Evolutionary conservation across 2,113 vertebrate species (phyloP).

Genomic region (Podiceps cristatus): DNA sequence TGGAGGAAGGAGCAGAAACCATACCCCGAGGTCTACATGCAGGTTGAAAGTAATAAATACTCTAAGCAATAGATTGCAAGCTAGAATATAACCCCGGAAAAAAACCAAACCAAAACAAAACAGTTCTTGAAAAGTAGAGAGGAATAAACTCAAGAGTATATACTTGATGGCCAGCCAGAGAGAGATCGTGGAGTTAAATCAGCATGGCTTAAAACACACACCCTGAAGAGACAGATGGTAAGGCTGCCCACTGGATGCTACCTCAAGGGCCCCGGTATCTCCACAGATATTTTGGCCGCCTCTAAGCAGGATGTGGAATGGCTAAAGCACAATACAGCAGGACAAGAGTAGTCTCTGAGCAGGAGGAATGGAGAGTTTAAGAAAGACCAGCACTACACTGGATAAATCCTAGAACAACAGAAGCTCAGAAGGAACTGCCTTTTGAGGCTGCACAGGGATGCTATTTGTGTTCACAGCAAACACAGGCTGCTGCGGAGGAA

Average conservation of each 20-base stretch:
- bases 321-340: not conserved
- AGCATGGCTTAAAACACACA: not conserved
- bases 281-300: not conserved
- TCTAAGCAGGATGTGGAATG: not conserved
- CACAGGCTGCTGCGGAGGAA: not conserved
- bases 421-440: not conserved
- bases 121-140: not conserved
- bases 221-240: not conserved
- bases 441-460: not conserved
- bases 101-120: not conserved
- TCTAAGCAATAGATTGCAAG: not conserved
- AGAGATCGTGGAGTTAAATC: not conserved
- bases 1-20: not conserved
- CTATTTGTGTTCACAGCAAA: not conserved
- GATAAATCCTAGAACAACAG: not conserved
- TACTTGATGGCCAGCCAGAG: not conserved
- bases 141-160: not conserved
- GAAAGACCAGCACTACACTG: not conserved
- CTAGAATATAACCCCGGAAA: not conserved
- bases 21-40: not conserved
- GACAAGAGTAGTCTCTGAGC: not conserved
- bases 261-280: accelerated
- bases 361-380: not conserved
- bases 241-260: not conserved
- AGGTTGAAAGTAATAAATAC: not conserved